A percentile compares a stretch with the other conserved stretches of the same genome.
phyloP scores from a whole-genome alignment of 2,797 vertebrate species.

The Atherinosoma microstoma region DNA sequence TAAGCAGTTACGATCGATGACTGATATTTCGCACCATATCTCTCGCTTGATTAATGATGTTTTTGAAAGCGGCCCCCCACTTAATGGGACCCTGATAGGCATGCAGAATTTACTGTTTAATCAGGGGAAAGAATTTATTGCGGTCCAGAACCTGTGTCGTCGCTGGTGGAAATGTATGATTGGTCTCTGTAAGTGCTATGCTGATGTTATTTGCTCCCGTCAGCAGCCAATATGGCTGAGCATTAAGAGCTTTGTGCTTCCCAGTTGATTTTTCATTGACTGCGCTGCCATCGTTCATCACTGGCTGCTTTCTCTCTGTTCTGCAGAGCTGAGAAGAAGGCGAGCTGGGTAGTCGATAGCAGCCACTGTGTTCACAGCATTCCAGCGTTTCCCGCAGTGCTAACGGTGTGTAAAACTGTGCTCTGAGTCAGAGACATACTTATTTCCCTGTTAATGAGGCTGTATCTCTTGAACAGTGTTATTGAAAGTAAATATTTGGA shows the following conservation, averaged over 20 bases:
- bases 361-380: slow-evolving; percentile 53
- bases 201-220: slow-evolving; percentile 86
- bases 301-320: slow-evolving; percentile 71
- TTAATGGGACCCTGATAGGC: slow-evolving; percentile 98
- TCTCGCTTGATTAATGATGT: slow-evolving; percentile 93
- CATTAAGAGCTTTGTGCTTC: slow-evolving; percentile 86
- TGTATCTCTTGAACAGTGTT: slow-evolving; percentile 6
- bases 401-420: slow-evolving; percentile 42
- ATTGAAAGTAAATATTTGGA: background rate
- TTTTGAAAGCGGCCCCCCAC: slow-evolving; percentile 90
- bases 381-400: slow-evolving; percentile 46
- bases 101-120: slow-evolving; percentile 99
- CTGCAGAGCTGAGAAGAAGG: slow-evolving; percentile 65
- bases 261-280: slow-evolving; percentile 87
- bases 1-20: slow-evolving; percentile 98
- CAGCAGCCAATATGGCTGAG: slow-evolving; percentile 86
- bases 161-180: slow-evolving; percentile 82
- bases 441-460: slow-evolving; percentile 38
- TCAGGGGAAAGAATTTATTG: slow-evolving; percentile 92
- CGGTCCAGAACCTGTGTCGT: slow-evolving; percentile 71
- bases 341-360: slow-evolving; percentile 64
- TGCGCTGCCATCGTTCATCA: slow-evolving; percentile 85
- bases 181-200: slow-evolving; percentile 84
- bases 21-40: slow-evolving; percentile 94
- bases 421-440: slow-evolving; percentile 24